Base-by-base conservation (phyloP, 2,113 vertebrate species). In the Otolemur garnettii region DNA sequence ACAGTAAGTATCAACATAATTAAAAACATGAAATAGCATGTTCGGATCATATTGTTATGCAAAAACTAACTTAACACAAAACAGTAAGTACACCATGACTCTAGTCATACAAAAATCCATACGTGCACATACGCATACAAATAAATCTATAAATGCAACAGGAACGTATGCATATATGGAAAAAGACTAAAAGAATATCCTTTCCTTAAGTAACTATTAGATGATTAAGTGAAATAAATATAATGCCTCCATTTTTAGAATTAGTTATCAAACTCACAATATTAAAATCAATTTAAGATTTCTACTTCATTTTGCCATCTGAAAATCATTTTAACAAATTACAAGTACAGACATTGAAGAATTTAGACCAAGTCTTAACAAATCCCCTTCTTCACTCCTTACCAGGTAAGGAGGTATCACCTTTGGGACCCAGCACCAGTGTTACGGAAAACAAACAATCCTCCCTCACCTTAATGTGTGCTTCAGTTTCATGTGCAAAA, bases 141-240 rank as follows among this genome's bases (percentile, higher is more conserved):
- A 53, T 69, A 82, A 85, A 35, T 74, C 72, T 14, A 4, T 38
- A 68, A 87, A 83, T 84, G 1, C 4, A 64, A 78, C 24, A 53
- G 74, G 21, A 50, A 66, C 8, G 79, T 11, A 71, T 6, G 7
- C 7, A 50, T 7, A 60, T 72, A 79, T 53, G 71, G 69, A 33
- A 59, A 33, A 60, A 60, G 19, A 71, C 30, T 71, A 69, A 75
- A 22, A 89, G 28, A 35, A 50, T 26, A 90, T 82, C 50, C 22
- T 68, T n/a, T 13, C 64, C 4, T 24, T 84, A 91, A 91, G 11
- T 77, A 50, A 74, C 35, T 62, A 60, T 8, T 68, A 68, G 15
- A 72, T 9, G 2, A 87, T 72, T 88, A 77, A 89, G 5, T 86
- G 45, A 96, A 89, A 91, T 72, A 88, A 66, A 91, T 50, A 66